Evolutionary conservation across 1,140 invertebrate species (phyloP), one percentile per base, ranked within the genome.

Genomic region (Homarus americanus): DNA sequence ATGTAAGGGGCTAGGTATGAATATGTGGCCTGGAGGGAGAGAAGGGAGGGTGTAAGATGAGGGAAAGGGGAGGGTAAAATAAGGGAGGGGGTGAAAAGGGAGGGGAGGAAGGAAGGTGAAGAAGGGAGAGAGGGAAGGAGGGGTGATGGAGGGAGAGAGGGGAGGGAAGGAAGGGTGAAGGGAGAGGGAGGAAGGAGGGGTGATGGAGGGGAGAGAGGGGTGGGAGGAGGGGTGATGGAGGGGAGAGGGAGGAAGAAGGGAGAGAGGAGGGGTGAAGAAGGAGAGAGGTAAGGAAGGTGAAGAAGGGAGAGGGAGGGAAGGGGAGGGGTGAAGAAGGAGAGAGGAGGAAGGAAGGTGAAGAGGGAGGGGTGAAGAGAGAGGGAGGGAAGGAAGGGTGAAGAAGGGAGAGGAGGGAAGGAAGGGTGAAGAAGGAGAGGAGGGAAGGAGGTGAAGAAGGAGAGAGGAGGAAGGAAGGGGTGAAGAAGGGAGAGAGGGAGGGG

Each of bases 171-270:
- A 49, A 4, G 15, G 44, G 15, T 12, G 15, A 4, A 34, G 66
- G 20, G 32, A 34, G 4, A 34, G 32, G 24, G 66, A 34, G 32
- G 7, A 24, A 72, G 66, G 20, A 4, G 24, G 66, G 24, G 66
- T 9, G 75, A 41, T 5, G n/a, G 34, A 78, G 75, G 34, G n/a
- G 34, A 78, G 75, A 78, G 75, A 40, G 38, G 32, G 75, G n/a
- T 9, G n/a, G 38, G 5, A 36, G 32, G 75, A 78, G 38, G 32
- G 38, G n/a, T 9, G 34, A 32, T 5, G 32, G n/a, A 9, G 32
- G 38, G 34, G 75, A 34, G 32, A 40, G 32, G 32, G 38, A 34
- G 24, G 12, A 4, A 38, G 75, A 78, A 32, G 9, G 17, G n/a
- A 10, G 34, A 32, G 34, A 9, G 32, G 17, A 40, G 38, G 32